phyloP scores from a whole-genome alignment of 2,888 invertebrate species.

The Gymnosoma rotundatum region DNA sequence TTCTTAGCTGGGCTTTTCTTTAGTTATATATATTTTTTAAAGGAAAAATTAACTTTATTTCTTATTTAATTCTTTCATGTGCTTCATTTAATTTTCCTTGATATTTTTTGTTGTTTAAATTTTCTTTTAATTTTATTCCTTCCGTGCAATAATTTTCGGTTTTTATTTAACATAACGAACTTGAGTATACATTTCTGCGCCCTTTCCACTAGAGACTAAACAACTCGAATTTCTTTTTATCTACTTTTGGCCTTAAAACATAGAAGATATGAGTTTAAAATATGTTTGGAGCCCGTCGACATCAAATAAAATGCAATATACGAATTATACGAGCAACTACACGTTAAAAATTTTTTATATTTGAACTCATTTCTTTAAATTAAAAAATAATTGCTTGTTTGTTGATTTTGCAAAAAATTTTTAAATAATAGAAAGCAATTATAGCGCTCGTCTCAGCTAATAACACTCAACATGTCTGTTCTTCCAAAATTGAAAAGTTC shows the following conservation, averaged over 20 bases:
- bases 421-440: too few species aligned
- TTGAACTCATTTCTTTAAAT: too few species aligned
- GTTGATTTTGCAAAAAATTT: too few species aligned
- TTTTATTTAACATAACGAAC: slow-evolving; percentile 61
- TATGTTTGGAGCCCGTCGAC: slow-evolving; percentile 60
- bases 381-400: too few species aligned
- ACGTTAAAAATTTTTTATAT: slow-evolving; percentile 23
- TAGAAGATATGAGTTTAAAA: slow-evolving; percentile 23
- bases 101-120: slow-evolving; percentile 21
- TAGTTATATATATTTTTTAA: neutral
- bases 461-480: too few species aligned
- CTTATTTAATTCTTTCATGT: slow-evolving; percentile 6
- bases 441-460: too few species aligned
- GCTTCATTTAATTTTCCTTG: slow-evolving; percentile 14
- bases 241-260: slow-evolving; percentile 41
- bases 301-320: slow-evolving; percentile 35
- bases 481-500: too few species aligned
- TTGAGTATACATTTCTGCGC: slow-evolving; percentile 67
- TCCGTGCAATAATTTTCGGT: slow-evolving; percentile 57
- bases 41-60: neutral
- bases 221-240: slow-evolving; percentile 59
- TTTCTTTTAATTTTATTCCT: slow-evolving; percentile 47
- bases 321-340: slow-evolving; percentile 43
- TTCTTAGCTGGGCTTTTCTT: neutral
- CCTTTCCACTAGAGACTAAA: slow-evolving; percentile 67